A percentile compares a stretch with the other conserved stretches of the same genome.
Conservation (phyloP, 2,797 vertebrate genomes). For the Naso thynnoides region DNA sequence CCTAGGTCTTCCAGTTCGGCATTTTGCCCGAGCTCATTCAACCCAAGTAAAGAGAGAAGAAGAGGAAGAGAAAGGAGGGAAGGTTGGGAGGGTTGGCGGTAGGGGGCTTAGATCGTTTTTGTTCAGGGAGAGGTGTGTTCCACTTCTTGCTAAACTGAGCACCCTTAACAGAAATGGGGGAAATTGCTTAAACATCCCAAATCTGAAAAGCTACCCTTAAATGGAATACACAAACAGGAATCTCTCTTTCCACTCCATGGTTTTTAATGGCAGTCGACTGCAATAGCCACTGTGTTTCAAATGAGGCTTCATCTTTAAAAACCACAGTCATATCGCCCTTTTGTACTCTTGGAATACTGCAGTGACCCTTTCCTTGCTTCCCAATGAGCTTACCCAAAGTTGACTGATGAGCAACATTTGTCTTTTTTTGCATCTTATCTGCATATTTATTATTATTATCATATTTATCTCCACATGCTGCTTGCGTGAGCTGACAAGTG, state of each 20-base stretch:
- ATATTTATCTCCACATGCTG: slow-evolving; percentile 85
- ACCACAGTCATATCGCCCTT: slow-evolving; percentile 70
- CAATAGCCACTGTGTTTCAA: slow-evolving; percentile 72
- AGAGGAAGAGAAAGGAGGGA: slow-evolving; percentile 38
- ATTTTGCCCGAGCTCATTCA: slow-evolving; percentile 65
- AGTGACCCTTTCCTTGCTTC: slow-evolving; percentile 56
- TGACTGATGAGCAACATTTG: slow-evolving; percentile 69
- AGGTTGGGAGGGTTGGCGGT: slow-evolving; percentile 28
- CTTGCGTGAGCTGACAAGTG: slow-evolving; percentile 84
- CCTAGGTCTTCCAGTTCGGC: slow-evolving; percentile 84
- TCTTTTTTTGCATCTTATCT: slow-evolving; percentile 74
- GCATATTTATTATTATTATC: slow-evolving; percentile 78
- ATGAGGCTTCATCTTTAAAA: slow-evolving; percentile 64
- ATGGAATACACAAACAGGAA: slow-evolving; percentile 37
- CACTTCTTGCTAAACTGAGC: slow-evolving; percentile 36
- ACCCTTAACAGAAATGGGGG: slow-evolving; percentile 47
- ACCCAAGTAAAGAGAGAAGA: slow-evolving; percentile 63
- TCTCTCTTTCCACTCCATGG: slow-evolving; percentile 58
- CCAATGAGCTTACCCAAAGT: slow-evolving; percentile 71
- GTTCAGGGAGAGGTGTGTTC: slow-evolving; percentile 39
- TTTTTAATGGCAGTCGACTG: slow-evolving; percentile 59
- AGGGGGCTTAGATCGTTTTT: slow-evolving; percentile 42
- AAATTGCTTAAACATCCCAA: slow-evolving; percentile 39
- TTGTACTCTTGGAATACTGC: slow-evolving; percentile 75
- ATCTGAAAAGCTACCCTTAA: slow-evolving; percentile 38